phyloP scores from a whole-genome alignment of 2,888 invertebrate genomes.

The Branchellion lobata region DNA sequence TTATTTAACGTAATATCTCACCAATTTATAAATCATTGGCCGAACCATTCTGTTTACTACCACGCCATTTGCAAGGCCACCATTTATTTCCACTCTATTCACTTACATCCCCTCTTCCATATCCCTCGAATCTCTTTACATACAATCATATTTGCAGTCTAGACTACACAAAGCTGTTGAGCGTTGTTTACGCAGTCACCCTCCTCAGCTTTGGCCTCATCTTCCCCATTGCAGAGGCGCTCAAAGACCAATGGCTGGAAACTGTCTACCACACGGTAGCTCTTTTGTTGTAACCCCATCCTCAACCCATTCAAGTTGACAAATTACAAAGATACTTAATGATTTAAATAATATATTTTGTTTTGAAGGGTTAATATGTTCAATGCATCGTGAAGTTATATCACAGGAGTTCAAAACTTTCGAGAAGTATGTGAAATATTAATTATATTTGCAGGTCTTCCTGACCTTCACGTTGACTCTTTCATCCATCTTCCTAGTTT shows the following conservation, averaged over 20 bases:
- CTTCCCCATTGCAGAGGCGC: constrained; percentile 46
- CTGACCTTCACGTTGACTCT: constrained; percentile 28
- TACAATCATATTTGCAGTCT: no score
- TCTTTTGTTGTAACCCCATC: no score
- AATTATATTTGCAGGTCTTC: constrained; percentile 23
- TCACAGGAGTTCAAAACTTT: not conserved
- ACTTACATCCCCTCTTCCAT: no score
- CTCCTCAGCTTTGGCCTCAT: constrained; percentile 43
- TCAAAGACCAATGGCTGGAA: constrained; percentile 45
- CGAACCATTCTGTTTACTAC: no score
- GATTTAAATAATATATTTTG: not conserved
- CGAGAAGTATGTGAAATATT: not conserved
- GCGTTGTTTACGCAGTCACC: constrained; percentile 40
- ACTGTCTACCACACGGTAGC: constrained; percentile 40
- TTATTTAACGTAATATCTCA: not conserved
- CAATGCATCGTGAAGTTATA: not conserved
- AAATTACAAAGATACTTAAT: no score
- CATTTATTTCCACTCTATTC: no score
- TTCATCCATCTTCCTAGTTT: constrained; percentile 32
- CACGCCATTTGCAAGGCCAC: no score
- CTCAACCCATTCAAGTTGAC: no score
- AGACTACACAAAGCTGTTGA: constrained; percentile 28
- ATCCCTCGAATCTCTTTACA: no score
- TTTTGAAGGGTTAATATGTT: no score
- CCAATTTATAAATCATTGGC: no score